Conservation (phyloP, 2,888 invertebrate genomes). For the Mesoligia furuncula region DNA sequence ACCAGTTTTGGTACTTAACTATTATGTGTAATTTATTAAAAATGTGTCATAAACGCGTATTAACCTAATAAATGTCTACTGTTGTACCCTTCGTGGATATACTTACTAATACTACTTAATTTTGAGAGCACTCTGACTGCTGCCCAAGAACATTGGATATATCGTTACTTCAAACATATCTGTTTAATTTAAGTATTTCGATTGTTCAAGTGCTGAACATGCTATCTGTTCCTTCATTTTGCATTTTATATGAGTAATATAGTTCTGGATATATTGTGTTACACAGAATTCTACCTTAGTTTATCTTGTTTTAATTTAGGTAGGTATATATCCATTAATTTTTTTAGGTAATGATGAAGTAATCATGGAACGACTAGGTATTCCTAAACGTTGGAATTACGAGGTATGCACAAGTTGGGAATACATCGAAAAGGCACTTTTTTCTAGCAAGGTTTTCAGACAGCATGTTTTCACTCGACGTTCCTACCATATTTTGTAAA, state of each 20-base stretch:
- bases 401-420: constrained; percentile 23
- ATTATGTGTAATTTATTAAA: constrained; percentile 32
- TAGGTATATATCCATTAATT: neutral
- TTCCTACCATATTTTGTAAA: constrained; percentile 23
- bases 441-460: constrained; percentile 38
- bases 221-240: constrained; percentile 35
- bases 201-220: constrained; percentile 57
- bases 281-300: neutral
- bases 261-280: neutral
- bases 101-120: constrained; percentile 9
- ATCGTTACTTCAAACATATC: constrained; percentile 70
- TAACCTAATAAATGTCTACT: constrained; percentile 32
- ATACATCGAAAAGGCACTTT: neutral
- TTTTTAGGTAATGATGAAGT: neutral
- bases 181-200: constrained; percentile 61
- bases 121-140: constrained; percentile 41
- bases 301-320: neutral
- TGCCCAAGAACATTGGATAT: constrained; percentile 53
- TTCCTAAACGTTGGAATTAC: constrained; percentile 24
- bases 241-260: neutral
- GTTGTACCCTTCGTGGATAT: constrained; percentile 27
- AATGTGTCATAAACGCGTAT: constrained; percentile 32
- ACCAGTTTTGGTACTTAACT: constrained; percentile 4
- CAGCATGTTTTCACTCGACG: constrained; percentile 67
- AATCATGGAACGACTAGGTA: neutral